Conservation (phyloP, 2,888 invertebrate genomes). For the Lycocerus yunnanus region DNA sequence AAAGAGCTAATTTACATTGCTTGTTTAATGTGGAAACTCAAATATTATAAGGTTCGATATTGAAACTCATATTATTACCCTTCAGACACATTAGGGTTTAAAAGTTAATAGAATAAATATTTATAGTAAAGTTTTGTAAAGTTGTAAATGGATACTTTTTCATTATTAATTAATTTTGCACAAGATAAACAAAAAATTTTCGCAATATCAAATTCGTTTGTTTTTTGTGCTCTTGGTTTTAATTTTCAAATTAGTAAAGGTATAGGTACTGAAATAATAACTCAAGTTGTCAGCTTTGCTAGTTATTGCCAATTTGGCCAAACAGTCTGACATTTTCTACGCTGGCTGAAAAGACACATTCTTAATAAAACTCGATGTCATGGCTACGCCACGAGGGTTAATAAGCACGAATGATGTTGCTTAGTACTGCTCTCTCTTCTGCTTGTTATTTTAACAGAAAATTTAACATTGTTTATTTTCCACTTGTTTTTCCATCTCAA, state of each 20-base stretch:
- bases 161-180: background rate
- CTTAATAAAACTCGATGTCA: constrained; percentile 2
- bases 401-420: background rate
- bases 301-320: constrained; percentile 4
- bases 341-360: background rate
- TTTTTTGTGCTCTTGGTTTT: background rate
- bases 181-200: background rate
- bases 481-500: background rate
- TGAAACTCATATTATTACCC: background rate
- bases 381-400: constrained; percentile 1
- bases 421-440: background rate
- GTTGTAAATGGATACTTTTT: background rate
- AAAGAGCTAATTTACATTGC: background rate
- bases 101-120: background rate
- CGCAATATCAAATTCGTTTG: background rate
- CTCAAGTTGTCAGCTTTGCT: background rate
- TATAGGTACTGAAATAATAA: background rate
- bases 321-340: constrained; percentile 1
- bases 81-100: background rate
- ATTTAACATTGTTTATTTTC: background rate
- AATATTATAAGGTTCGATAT: background rate
- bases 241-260: background rate
- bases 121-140: background rate
- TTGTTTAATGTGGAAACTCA: background rate
- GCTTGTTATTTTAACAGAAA: background rate